phyloP scores from a whole-genome alignment of 1,140 invertebrate species.

The Aphaenogaster ashmeadi region DNA sequence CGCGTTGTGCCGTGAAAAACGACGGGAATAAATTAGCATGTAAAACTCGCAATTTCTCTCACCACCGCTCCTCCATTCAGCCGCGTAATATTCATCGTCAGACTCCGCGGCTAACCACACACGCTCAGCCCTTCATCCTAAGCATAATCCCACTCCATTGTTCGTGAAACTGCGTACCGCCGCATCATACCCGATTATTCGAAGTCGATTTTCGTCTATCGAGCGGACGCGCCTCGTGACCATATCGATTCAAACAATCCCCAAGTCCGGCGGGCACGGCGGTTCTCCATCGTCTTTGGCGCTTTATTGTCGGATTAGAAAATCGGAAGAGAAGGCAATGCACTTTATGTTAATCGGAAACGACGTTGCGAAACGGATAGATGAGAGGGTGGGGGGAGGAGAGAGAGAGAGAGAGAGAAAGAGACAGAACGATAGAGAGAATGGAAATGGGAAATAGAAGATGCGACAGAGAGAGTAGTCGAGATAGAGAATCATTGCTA shows the following conservation, averaged over 20 bases:
- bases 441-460: constrained; percentile 21
- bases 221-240: constrained; percentile 23
- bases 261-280: background rate
- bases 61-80: background rate
- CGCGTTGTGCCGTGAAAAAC: constrained; percentile 38
- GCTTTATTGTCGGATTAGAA: constrained; percentile 58
- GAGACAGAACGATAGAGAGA: background rate
- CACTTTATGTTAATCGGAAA: constrained; percentile 54
- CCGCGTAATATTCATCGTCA: constrained; percentile 62
- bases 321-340: constrained; percentile 31
- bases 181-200: constrained; percentile 47
- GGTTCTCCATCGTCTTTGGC: constrained; percentile 5
- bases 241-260: constrained; percentile 35
- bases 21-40: constrained; percentile 57
- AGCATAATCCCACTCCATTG: constrained; percentile 59
- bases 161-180: constrained; percentile 50
- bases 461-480: background rate
- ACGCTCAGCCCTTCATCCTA: constrained; percentile 36
- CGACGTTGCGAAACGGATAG: constrained; percentile 26
- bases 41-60: constrained; percentile 44
- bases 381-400: background rate
- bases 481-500: constrained; percentile 52
- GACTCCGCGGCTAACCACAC: constrained; percentile 42
- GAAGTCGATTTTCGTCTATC: constrained; percentile 61
- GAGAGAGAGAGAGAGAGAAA: background rate